These are phyloP conservation scores for Macrosoma leucophasiata DNA, from an alignment of 2,888 invertebrate species.

Conservation along the genomic window DNA sequence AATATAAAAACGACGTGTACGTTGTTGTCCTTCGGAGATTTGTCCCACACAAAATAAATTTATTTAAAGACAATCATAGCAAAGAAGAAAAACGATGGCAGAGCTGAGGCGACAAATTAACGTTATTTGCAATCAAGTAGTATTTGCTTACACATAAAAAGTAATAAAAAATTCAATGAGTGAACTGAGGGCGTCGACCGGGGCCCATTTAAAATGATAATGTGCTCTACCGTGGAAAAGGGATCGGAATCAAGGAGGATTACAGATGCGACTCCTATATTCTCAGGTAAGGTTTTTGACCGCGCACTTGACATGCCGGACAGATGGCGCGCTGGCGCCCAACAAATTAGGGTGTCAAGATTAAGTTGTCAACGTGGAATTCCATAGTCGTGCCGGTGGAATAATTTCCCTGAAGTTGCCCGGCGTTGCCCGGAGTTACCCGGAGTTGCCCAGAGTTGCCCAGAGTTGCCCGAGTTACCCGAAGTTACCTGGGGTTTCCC, in stretches of 20 bases:
- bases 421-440: too few relatives aligned
- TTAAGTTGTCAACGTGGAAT: constrained; percentile 53
- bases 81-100: too few relatives aligned
- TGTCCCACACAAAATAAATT: too few relatives aligned
- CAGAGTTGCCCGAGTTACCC: too few relatives aligned
- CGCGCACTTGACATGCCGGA: constrained; percentile 46
- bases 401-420: constrained; percentile 28
- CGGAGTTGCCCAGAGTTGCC: too few relatives aligned
- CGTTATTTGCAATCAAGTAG: too few relatives aligned
- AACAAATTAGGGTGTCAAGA: constrained; percentile 52
- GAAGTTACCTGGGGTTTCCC: too few relatives aligned
- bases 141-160: too few relatives aligned
- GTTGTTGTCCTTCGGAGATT: too few relatives aligned
- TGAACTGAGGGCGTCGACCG: constrained; percentile 19
- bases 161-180: constrained; percentile 2
- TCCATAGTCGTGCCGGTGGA: constrained; percentile 31
- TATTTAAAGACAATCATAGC: too few relatives aligned
- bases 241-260: constrained; percentile 30
- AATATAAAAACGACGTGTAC: too few relatives aligned
- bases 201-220: constrained; percentile 23
- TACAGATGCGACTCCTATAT: constrained; percentile 25
- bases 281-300: constrained; percentile 59
- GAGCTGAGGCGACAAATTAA: too few relatives aligned
- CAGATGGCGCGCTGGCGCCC: constrained; percentile 43
- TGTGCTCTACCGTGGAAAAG: constrained; percentile 20